These are phyloP conservation scores for Desoria tigrina DNA, from an alignment of 2,888 invertebrate genomes.

Conservation along the genomic window DNA sequence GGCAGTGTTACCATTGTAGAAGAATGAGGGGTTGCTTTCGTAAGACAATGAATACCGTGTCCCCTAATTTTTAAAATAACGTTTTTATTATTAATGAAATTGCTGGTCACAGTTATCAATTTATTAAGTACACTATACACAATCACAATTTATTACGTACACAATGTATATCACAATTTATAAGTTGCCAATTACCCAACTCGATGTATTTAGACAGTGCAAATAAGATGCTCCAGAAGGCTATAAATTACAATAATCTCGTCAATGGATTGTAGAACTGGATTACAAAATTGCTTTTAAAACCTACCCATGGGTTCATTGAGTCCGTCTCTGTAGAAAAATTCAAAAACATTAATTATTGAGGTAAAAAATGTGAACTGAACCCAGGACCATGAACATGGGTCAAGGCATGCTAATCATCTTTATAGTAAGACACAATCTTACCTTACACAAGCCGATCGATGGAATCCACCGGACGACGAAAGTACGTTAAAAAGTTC, in stretches of 20 bases:
- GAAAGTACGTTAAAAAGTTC: conserved; percentile 18
- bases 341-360: not conserved
- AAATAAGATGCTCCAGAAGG: conserved; percentile 19
- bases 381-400: no score
- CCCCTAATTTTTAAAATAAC: no score
- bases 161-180: not conserved
- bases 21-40: conserved; percentile 91
- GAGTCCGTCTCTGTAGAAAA: conserved; percentile 24
- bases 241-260: no score
- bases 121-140: not conserved
- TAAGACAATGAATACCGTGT: conserved; percentile 73
- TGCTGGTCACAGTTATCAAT: no score
- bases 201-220: conserved; percentile 21
- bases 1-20: conserved; percentile 67
- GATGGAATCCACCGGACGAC: conserved; percentile 13
- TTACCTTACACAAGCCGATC: conserved; percentile 22
- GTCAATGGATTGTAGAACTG: no score
- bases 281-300: no score
- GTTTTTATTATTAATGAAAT: no score
- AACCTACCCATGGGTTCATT: conserved; percentile 34
- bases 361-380: no score
- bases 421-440: no score
- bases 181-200: conserved; percentile 2
- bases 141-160: not conserved
- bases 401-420: no score